These are phyloP conservation scores for Enteromius radiatus DNA, from an alignment of 2,797 vertebrate species.

Conservation along the genomic window DNA sequence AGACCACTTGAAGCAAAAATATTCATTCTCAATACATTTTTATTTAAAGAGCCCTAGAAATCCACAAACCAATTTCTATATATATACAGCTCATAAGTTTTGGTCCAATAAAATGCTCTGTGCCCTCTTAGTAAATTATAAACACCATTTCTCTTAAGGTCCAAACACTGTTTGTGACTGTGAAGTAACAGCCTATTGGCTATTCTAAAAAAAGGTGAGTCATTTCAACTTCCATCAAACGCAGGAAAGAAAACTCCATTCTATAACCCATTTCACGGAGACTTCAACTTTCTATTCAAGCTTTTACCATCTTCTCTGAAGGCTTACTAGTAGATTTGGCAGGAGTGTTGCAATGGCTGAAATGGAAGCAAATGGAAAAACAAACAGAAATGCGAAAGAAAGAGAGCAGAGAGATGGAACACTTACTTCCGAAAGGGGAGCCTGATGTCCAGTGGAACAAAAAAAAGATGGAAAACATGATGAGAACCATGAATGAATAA, in stretches of 20 bases:
- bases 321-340: conserved; percentile 41
- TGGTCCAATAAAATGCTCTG: not conserved
- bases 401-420: conserved; percentile 68
- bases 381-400: conserved; percentile 37
- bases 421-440: conserved; percentile 95
- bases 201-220: not conserved
- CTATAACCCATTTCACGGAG: conserved; percentile 8
- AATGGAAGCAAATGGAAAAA: conserved; percentile 54
- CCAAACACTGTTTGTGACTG: not conserved
- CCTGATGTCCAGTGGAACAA: conserved; percentile 89
- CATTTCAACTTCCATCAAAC: not conserved
- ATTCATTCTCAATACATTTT: conserved; percentile 40
- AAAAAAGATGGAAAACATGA: conserved; percentile 77
- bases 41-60: conserved; percentile 2
- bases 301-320: conserved; percentile 31
- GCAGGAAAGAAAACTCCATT: not conserved
- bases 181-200: not conserved
- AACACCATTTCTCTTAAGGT: not conserved
- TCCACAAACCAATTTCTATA: not conserved
- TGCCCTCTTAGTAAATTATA: not conserved
- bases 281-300: not conserved
- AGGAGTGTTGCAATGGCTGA: conserved; percentile 40
- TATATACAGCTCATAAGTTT: not conserved
- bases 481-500: conserved; percentile 68
- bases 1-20: conserved; percentile 32